Evolutionary conservation across 2,888 invertebrate genomes (phyloP), one percentile per base, ranked within the genome.

Genomic region (Parascotia fuliginaria): DNA sequence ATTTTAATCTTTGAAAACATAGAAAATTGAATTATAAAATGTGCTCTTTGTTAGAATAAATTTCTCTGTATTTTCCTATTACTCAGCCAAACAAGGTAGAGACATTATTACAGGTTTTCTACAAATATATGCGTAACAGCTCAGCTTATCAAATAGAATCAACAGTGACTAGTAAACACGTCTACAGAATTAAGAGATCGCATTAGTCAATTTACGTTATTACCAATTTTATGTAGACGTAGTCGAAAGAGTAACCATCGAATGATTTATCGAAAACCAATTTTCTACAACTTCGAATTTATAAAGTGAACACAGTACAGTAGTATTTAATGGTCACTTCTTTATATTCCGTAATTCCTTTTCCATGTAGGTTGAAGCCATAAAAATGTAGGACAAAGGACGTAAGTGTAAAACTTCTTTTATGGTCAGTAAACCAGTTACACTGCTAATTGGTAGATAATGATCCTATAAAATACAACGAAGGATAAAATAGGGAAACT

Each of bases 401-500:
- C 51, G 58, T 69, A 58, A 74, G 65, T 63, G 54, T 57, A 58
- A 63, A 71, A 75, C 70, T 62, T 73, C 72, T 75, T 79, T 77
- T 77, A 80, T 73, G 71, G 65, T 59, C 72, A 63, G 59, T 74
- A 71, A 78, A 79, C 70, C 67, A 60, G 70, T 59, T 55, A 50
- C 56, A 68, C 46, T 62, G 59, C 75, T 79, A 76, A 77, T 80
- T 81, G 72, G 66, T 65, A 57, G 61, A 50, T 65, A 63, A 74
- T 71, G 63, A 61, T 61, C 58, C 57, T 64, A 73, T 75, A 76
- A 74, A 75, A 65, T 61, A 45, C 55, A 56, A 54, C 64, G 58
- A 56, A 52, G 45, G 34, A 50, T 44, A 42, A 58, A 57, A 60
- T 53, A 48, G 37, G 27, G 9, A n/a, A 9, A 15, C 11, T 16